Percentiles rank a stretch among this genome's conserved stretches.
phyloP scores from a whole-genome alignment of 2,797 vertebrate species.

The Halcyon badia region DNA sequence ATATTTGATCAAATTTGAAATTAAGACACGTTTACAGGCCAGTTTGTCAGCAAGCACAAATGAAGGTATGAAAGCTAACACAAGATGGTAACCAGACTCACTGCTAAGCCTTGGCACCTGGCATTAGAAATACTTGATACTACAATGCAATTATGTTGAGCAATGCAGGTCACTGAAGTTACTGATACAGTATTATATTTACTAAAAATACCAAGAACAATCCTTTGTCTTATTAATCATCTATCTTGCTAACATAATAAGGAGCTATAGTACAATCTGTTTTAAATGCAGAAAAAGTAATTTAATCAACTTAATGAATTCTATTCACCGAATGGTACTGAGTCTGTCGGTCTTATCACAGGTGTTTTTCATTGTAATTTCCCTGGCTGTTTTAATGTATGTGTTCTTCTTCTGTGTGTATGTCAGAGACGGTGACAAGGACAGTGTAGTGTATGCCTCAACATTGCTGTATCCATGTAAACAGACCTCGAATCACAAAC shows the following conservation, averaged over 20 bases:
- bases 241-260: background rate
- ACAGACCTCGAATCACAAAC: too few relatives aligned
- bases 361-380: background rate
- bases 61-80: background rate
- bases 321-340: background rate
- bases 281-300: background rate
- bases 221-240: background rate
- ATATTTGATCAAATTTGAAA: background rate
- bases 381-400: background rate
- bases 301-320: background rate
- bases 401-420: background rate
- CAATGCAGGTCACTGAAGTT: background rate
- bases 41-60: background rate
- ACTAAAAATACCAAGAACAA: background rate
- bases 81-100: background rate
- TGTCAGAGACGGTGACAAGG: too few relatives aligned
- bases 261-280: background rate
- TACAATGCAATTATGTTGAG: background rate
- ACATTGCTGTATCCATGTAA: too few relatives aligned
- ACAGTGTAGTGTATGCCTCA: too few relatives aligned
- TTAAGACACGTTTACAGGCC: background rate
- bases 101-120: background rate
- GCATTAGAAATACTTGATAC: background rate
- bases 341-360: background rate
- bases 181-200: background rate